Percentiles rank a stretch among this genome's conserved stretches.
These are phyloP conservation scores for Drosophila percnosoma DNA, from an alignment of 2,888 invertebrate species.

Conservation along the genomic window DNA sequence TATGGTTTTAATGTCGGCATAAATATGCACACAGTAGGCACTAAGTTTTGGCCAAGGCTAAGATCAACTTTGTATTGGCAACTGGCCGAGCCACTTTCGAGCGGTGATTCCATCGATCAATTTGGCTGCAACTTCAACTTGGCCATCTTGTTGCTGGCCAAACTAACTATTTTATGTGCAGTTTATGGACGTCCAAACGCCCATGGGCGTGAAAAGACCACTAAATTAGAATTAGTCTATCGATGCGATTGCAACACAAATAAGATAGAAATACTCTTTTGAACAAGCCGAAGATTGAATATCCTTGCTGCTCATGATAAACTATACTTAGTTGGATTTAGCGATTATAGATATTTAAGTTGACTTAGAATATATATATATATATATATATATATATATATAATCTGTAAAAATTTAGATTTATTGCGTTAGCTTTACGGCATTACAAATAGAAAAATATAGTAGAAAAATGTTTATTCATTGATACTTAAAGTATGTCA, in stretches of 20 bases:
- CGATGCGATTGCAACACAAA: conserved; percentile 10
- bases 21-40: conserved; percentile 27
- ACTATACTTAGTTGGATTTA: background rate
- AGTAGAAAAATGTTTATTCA: background rate
- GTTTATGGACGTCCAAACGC: conserved; percentile 61
- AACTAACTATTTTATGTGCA: conserved; percentile 53
- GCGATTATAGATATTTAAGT: background rate
- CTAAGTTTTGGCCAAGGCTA: conserved; percentile 1
- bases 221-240: conserved; percentile 60
- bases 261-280: background rate
- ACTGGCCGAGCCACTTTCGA: conserved; percentile 54
- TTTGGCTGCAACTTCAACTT: conserved; percentile 14
- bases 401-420: background rate
- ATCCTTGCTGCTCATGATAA: background rate
- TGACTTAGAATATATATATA: background rate
- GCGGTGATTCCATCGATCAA: conserved; percentile 70
- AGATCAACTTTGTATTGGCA: conserved; percentile 24
- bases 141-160: conserved; percentile 39
- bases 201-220: conserved; percentile 48
- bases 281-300: background rate
- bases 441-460: conserved; percentile 8
- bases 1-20: conserved; percentile 42
- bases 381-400: background rate
- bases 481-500: background rate
- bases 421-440: background rate